These are phyloP conservation scores for Pseudopipra pipra DNA, from an alignment of 2,113 vertebrate species.

Conservation along the genomic window DNA sequence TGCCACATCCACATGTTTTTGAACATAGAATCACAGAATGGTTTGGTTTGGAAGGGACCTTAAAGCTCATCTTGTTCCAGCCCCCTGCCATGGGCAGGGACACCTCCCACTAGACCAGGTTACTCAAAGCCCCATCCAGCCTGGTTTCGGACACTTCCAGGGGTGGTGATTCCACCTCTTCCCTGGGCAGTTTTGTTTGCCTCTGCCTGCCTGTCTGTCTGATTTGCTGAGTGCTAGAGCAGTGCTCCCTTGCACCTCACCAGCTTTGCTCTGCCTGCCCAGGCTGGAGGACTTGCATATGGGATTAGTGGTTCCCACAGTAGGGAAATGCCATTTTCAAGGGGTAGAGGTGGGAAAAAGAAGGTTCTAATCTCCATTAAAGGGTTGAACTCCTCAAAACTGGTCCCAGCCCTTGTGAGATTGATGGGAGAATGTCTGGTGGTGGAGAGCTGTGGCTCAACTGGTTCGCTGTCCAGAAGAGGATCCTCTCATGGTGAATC, in stretches of 20 bases:
- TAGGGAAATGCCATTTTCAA: not conserved
- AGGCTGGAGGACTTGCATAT: not conserved
- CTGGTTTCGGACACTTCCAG: not conserved
- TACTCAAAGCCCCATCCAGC: not conserved
- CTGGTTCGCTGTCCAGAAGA: not conserved
- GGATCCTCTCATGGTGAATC: not conserved
- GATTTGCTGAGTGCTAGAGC: not conserved
- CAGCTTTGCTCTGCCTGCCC: not conserved
- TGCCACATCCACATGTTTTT: accelerated
- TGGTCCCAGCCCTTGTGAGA: not conserved
- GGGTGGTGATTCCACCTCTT: not conserved
- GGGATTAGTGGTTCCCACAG: not conserved
- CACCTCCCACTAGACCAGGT: not conserved
- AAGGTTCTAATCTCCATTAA: not conserved
- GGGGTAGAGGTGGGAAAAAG: not conserved
- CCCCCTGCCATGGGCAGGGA: not conserved
- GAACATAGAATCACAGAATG: not conserved
- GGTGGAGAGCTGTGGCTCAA: not conserved
- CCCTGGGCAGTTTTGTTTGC: not conserved
- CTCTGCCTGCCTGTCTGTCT: not conserved
- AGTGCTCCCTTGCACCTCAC: not conserved
- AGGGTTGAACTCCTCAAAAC: not conserved
- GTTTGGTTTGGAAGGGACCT: not conserved
- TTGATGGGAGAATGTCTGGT: not conserved
- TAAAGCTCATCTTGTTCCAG: not conserved